Evolutionary conservation across 2,113 vertebrate species (phyloP).

Genomic region (Brachyhypopomus gauderio): DNA sequence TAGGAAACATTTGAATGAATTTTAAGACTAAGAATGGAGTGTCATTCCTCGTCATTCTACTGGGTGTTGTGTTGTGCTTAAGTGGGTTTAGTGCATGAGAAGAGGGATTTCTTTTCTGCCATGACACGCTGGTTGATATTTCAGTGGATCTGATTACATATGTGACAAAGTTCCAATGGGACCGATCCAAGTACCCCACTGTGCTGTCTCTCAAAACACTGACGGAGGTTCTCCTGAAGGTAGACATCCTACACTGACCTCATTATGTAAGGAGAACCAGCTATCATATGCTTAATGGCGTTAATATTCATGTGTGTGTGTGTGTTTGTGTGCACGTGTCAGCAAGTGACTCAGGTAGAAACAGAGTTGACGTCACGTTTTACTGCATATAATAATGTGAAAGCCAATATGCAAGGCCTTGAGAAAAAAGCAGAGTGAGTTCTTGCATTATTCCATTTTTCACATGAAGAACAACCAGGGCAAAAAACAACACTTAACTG

Average conservation of each 20-base stretch:
- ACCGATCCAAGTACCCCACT: slow-evolving; percentile 93
- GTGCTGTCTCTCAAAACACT: slow-evolving; percentile 85
- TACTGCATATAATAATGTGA: slow-evolving; percentile 79
- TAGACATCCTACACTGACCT: slow-evolving; percentile 60
- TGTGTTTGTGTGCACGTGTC: slow-evolving; percentile 40
- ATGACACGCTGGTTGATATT: slow-evolving; percentile 31
- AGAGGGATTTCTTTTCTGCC: not conserved
- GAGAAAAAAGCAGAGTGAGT: slow-evolving; percentile 83
- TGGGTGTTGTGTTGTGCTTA: not conserved
- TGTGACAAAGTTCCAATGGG: slow-evolving; percentile 92
- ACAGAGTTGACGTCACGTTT: slow-evolving; percentile 83
- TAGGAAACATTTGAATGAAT: not conserved
- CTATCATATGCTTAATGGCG: not conserved
- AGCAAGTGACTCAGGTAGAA: slow-evolving; percentile 92
- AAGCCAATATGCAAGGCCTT: slow-evolving; percentile 79
- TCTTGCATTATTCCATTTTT: not conserved
- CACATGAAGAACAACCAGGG: not conserved
- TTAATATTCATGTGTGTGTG: slow-evolving; percentile 37
- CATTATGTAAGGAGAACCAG: not conserved
- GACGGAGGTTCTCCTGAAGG: slow-evolving; percentile 88
- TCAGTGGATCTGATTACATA: slow-evolving; percentile 87
- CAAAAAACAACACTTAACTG: not conserved
- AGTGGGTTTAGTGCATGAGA: not conserved
- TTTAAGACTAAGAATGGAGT: not conserved
- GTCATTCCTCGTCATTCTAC: not conserved